Base-by-base conservation (phyloP, 1,140 invertebrate species). In the Trichomalopsis sarcophagae region DNA sequence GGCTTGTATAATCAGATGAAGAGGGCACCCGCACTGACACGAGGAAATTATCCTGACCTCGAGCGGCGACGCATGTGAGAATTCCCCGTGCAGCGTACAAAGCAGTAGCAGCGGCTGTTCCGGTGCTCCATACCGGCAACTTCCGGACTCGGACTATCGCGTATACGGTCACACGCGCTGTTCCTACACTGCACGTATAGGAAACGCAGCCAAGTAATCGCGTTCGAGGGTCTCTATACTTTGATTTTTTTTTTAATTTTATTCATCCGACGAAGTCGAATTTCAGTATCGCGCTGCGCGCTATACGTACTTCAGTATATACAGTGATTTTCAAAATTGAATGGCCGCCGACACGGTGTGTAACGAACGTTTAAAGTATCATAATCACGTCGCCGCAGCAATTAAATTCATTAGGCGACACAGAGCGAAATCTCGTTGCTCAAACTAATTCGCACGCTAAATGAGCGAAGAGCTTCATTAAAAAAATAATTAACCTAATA, bases 21-120 rank as follows among this genome's bases (percentile, higher is more conserved):
- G 88, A 77, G 69, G 87, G 86, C 89, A 91, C 87, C 88, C 88
- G 89, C 86, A 90, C 88, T 87, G 87, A 88, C 88, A 88, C 88
- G 82, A 81, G 89, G 86, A 90, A 90, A 91, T 92, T 91, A 91
- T 91, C 89, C 81, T 91, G 91, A 92, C 90, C 90, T 90, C 86
- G 86, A 88, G 87, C 88, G 87, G 83, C 89, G 62, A 89, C 91
- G 55, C 21, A 92, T 92, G 92, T 91, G 91, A 66, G 77, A 92
- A 92, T n/a, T n/a, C 90, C 87, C 89, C 40, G 75, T 17, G 21
- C 10, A 79, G 30, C 69, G 55, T 86, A n/a, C 9, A 77, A 50
- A 77, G 73, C 5, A 33, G 21, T 14, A 84, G 89, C 82, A 90
- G 87, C 89, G 89, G 90, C 85, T 88, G 90, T 91, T 92, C 90